Evolutionary conservation across 2,797 vertebrate species (phyloP).

Genomic region (Setipinna tenuifilis): DNA sequence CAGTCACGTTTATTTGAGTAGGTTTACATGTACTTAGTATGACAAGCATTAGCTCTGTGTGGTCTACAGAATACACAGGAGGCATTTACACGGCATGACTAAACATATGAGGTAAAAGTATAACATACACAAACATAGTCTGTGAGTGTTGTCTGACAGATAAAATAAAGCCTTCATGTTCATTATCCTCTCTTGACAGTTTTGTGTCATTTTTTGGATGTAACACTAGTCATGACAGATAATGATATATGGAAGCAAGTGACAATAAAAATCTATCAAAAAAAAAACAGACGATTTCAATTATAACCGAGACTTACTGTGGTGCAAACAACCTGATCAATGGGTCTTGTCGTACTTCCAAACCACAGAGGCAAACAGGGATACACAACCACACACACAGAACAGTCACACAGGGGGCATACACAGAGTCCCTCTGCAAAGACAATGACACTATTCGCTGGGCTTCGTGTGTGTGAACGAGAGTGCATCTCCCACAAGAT

Average conservation of each 20-base stretch:
- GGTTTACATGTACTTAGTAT: too few relatives aligned
- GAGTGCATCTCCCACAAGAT: constrained; percentile 35
- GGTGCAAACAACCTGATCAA: not conserved
- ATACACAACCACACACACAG: not conserved
- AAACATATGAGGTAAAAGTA: too few relatives aligned
- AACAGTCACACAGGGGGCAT: not conserved
- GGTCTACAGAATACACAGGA: too few relatives aligned
- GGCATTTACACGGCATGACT: too few relatives aligned
- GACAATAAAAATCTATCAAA: not conserved
- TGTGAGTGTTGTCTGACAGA: not conserved
- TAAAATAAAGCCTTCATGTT: not conserved
- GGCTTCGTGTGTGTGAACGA: not conserved
- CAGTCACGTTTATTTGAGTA: too few relatives aligned
- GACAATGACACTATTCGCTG: not conserved
- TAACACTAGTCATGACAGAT: not conserved
- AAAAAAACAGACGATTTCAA: not conserved
- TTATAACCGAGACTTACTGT: not conserved
- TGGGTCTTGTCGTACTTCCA: not conserved
- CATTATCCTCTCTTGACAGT: not conserved
- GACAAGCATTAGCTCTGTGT: too few relatives aligned
- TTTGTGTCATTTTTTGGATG: not conserved
- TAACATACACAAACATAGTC: too few relatives aligned
- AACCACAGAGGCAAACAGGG: not conserved
- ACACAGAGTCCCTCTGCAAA: not conserved
- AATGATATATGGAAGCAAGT: not conserved